Conservation (phyloP, 2,113 vertebrate genomes). For the Phrynosoma platyrhinos region DNA sequence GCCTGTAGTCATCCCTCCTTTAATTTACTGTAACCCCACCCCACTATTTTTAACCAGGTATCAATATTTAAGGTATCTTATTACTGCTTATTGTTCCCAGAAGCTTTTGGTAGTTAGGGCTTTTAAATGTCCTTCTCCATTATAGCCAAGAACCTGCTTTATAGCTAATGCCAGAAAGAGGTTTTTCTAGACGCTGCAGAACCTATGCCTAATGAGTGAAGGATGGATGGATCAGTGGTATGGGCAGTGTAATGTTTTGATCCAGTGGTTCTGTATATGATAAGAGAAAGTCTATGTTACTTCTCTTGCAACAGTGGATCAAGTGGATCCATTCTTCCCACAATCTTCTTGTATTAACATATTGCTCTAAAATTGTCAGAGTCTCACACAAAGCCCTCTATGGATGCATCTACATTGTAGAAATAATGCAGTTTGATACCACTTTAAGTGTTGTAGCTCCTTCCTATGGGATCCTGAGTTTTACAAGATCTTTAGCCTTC, state of each 20-base stretch:
- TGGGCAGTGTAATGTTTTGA: background rate
- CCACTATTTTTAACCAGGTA: background rate
- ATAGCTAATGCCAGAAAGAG: background rate
- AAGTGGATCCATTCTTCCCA: background rate
- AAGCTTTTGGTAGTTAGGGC: background rate
- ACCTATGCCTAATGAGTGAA: background rate
- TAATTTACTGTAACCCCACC: too few species aligned
- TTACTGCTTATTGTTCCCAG: background rate
- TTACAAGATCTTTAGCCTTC: too few species aligned
- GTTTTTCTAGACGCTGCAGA: background rate
- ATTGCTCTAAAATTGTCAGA: background rate
- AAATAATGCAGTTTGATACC: too few species aligned
- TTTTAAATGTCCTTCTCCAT: background rate
- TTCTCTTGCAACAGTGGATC: background rate
- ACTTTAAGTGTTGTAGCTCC: too few species aligned
- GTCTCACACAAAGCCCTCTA: background rate
- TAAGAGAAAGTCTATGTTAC: background rate
- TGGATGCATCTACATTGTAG: too few species aligned
- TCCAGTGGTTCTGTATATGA: background rate
- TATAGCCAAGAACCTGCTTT: background rate
- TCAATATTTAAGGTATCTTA: background rate
- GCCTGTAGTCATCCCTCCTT: background rate
- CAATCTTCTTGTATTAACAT: background rate
- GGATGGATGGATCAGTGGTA: background rate
- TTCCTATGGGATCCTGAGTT: too few species aligned